Evolutionary conservation across 2,113 vertebrate genomes (phyloP).

Genomic region (Hylia prasina): DNA sequence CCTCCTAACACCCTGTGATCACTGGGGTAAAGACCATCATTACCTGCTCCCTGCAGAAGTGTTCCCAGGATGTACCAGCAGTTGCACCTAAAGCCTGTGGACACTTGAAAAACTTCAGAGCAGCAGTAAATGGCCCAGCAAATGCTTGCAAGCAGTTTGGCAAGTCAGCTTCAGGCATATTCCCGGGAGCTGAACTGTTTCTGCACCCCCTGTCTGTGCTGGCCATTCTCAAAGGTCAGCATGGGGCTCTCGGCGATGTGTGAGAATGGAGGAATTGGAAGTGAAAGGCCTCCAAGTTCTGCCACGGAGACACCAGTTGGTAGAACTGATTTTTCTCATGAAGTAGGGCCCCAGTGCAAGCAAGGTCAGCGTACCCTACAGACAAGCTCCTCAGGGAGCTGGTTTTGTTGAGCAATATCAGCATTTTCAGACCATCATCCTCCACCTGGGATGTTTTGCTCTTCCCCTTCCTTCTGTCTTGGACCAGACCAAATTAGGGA

Average conservation of each 20-base stretch:
- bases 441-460: not conserved
- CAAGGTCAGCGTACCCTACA: not conserved
- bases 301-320: accelerated
- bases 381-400: not conserved
- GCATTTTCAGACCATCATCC: not conserved
- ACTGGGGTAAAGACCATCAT: slow-evolving; percentile 7
- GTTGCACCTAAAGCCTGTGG: not conserved
- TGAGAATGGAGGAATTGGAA: not conserved
- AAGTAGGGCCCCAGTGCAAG: not conserved
- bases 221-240: not conserved
- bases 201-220: not conserved
- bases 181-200: accelerated
- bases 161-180: not conserved
- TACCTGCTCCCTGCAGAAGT: not conserved
- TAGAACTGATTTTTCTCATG: not conserved
- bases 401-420: not conserved
- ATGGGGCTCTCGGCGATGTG: not conserved
- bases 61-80: not conserved
- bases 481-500: not conserved
- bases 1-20: slow-evolving; percentile 21
- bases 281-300: not conserved
- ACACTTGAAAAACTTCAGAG: not conserved
- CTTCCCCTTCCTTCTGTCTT: not conserved
- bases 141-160: not conserved
- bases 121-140: not conserved